Percentiles rank a stretch among this genome's conserved stretches.
Evolutionary conservation across 1,140 invertebrate genomes (phyloP).

Genomic region (Aporrectodea caliginosa): DNA sequence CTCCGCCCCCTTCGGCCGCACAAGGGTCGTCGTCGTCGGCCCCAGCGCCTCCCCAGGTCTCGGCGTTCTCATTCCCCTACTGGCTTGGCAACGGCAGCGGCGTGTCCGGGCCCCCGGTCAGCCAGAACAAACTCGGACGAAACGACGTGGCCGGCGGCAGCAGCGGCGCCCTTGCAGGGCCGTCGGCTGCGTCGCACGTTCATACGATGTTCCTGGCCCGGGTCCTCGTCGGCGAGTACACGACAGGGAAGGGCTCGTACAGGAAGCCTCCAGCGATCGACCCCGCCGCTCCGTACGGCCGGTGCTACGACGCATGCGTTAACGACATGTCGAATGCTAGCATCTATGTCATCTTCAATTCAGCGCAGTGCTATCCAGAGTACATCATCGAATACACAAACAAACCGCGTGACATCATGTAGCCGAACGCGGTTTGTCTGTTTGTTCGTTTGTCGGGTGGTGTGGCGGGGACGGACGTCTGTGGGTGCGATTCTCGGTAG

Average conservation of each 20-base stretch:
- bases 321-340: conserved; percentile 37
- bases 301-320: conserved; percentile 41
- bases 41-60: not conserved
- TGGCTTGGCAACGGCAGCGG: not conserved
- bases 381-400: conserved; percentile 43
- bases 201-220: conserved; percentile 42
- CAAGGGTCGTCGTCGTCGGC: not conserved
- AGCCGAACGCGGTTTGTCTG: too few species aligned
- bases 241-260: conserved; percentile 35
- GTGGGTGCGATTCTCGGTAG: too few species aligned
- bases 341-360: conserved; percentile 48
- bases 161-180: not conserved
- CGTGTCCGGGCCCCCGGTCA: not conserved
- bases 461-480: too few species aligned
- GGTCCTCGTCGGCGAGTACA: conserved; percentile 43
- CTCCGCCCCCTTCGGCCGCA: not conserved
- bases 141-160: not conserved
- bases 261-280: conserved; percentile 41
- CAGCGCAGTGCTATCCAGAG: conserved; percentile 43
- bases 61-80: not conserved
- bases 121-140: not conserved
- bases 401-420: too few species aligned
- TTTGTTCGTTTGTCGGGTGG: too few species aligned
- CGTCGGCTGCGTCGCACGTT: conserved; percentile 5
- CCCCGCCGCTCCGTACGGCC: conserved; percentile 26